Evolutionary conservation across 2,888 invertebrate genomes (phyloP), one percentile per base, ranked within the genome.

Genomic region (Lepas anatifera): DNA sequence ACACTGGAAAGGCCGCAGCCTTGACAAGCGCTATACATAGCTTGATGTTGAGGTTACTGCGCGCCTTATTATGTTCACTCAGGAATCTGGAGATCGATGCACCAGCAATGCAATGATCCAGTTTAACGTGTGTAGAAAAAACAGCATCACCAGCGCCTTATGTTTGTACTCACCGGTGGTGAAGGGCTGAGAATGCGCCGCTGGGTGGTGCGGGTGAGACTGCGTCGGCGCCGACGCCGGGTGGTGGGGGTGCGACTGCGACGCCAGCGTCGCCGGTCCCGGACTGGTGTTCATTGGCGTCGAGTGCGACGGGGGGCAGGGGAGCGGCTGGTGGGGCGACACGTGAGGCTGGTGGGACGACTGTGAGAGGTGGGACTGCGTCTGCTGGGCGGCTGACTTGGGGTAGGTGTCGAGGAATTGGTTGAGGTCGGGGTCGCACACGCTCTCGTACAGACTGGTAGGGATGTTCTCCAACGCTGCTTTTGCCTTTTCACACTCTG

Each of bases 401-500:
- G 78, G 78, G 78, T 83, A 82, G 76, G 83, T 84, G 73, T 86
- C 84, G 80, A 89, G 85, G 80, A 88, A 88, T 71, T 88, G 85
- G 72, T 86, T 84, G 75, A 87, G 80, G 79, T 90, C 90, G 74
- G 89, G 89, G 75, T 72, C 74, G 82, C 89, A 90, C 76, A 89
- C 89, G 78, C 85, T 86, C 80, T 91, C 91, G 84, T 90, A 91
- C 82, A 89, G 85, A 79, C 86, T 87, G 70, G 87, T 84, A 10
- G 87, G 86, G 76, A 87, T 87, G 79, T 87, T 87, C 77, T 87
- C 88, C 76, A 88, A 82, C 74, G 88, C 82, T 11, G 87, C 86
- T 69, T 89, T 84, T 79, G 90, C 90, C 77, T 88, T 87, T 80
- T 90, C 90, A 72, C 90, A 88, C 80, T 91, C 90, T 89, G 81